Conservation (phyloP, 2,113 vertebrate species). For the Boulengeromyrus knoepffleri region DNA sequence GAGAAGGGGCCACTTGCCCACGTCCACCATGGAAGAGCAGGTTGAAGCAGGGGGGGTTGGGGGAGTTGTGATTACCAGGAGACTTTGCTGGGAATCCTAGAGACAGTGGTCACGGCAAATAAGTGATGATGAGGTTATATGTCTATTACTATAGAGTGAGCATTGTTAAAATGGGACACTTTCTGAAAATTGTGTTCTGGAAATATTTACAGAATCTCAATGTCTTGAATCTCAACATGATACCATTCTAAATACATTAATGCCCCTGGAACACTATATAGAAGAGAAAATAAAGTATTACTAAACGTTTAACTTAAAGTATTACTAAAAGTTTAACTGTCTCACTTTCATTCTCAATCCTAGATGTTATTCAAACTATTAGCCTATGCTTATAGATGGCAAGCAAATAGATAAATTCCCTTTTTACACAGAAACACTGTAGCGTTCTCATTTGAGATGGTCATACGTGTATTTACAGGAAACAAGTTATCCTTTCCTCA, state of each 20-base stretch:
- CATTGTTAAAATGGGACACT: background rate
- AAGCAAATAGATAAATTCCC: background rate
- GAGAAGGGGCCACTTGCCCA: constrained; percentile 92
- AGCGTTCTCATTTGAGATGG: background rate
- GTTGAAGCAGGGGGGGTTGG: background rate
- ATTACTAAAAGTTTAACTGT: background rate
- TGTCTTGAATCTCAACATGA: background rate
- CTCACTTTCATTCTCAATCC: background rate
- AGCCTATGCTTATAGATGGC: background rate
- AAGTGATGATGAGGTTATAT: background rate
- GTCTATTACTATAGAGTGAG: background rate
- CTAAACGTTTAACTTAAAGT: background rate
- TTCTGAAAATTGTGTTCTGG: background rate
- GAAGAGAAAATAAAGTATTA: background rate
- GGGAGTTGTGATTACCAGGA: background rate
- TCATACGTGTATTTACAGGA: background rate
- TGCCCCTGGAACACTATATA: background rate
- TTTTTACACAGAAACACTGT: background rate
- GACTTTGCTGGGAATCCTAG: background rate
- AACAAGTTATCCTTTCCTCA: background rate
- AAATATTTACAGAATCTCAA: background rate
- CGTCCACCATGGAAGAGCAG: constrained; percentile 71
- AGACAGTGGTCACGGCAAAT: background rate
- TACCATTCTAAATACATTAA: background rate
- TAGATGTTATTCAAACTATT: background rate